Evolutionary conservation across 2,797 vertebrate species (phyloP).

Genomic region (Oryzias dopingdopingensis): DNA sequence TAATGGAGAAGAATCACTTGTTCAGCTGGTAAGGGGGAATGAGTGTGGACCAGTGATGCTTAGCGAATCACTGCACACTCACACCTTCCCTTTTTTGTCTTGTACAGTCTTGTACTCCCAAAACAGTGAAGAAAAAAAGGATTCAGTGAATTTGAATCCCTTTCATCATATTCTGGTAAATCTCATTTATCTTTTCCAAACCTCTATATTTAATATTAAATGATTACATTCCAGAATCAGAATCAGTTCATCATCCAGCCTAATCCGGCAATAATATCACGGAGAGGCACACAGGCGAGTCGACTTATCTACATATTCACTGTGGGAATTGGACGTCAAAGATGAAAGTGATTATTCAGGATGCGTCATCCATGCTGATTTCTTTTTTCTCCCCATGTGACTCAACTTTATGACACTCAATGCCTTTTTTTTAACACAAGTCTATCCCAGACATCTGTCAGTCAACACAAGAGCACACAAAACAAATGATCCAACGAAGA

Average conservation of each 20-base stretch:
- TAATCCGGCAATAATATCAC: background rate
- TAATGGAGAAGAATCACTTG: constrained; percentile 46
- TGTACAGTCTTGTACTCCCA: constrained; percentile 6
- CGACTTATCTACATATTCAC: background rate
- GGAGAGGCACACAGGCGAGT: background rate
- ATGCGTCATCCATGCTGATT: background rate
- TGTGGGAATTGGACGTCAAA: background rate
- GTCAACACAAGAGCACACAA: background rate
- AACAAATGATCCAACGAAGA: constrained; percentile 19
- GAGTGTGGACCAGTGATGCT: constrained; percentile 35
- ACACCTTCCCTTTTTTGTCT: constrained; percentile 31
- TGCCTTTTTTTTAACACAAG: background rate
- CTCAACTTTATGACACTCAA: constrained; percentile 11
- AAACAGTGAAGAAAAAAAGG: constrained; percentile 1
- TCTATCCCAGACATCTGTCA: background rate
- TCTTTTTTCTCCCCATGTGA: constrained; percentile 7
- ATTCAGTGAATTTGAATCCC: constrained; percentile 10
- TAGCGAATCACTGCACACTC: constrained; percentile 30
- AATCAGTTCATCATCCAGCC: background rate
- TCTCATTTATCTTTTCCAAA: constrained; percentile 8
- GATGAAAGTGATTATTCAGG: constrained; percentile 22
- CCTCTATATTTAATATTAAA: background rate
- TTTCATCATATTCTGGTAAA: background rate
- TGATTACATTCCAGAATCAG: background rate
- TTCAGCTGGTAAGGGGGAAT: constrained; percentile 34